A percentile compares a stretch with the other conserved stretches of the same genome.
phyloP scores from a whole-genome alignment of 2,113 vertebrate genomes.

The Trinectes maculatus region DNA sequence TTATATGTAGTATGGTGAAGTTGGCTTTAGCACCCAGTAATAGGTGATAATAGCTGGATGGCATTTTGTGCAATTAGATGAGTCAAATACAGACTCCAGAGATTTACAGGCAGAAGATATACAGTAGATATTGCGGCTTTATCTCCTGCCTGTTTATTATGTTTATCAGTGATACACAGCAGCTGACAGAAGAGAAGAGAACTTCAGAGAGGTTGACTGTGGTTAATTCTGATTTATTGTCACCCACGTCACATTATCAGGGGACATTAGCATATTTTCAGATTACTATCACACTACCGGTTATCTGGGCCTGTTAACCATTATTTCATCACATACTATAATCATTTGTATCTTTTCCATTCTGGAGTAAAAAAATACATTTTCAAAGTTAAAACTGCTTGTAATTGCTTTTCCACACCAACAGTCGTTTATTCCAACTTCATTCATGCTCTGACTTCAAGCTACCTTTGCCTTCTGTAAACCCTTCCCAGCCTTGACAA shows the following conservation, averaged over 20 bases:
- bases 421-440: too few species aligned
- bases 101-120: not conserved
- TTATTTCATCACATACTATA: conserved; percentile 43
- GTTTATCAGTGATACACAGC: conserved; percentile 81
- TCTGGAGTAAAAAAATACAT: conserved; percentile 13
- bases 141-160: conserved; percentile 86
- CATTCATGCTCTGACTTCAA: too few species aligned
- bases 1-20: not conserved
- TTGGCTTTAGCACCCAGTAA: too few species aligned
- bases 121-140: not conserved
- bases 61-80: not conserved
- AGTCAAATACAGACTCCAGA: not conserved
- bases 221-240: conserved; percentile 34
- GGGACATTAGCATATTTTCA: conserved; percentile 45
- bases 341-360: conserved; percentile 20
- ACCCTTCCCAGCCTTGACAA: too few species aligned
- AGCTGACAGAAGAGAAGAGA: conserved; percentile 2
- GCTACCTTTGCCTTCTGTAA: too few species aligned
- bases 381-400: not conserved
- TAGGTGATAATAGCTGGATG: too few species aligned
- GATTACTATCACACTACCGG: conserved; percentile 45
- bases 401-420: too few species aligned
- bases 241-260: conserved; percentile 33
- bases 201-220: conserved; percentile 20
- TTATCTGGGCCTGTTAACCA: conserved; percentile 21